Evolutionary conservation across 2,113 vertebrate species (phyloP), one percentile per base, ranked within the genome.

Genomic region (Alexandromys fortis): DNA sequence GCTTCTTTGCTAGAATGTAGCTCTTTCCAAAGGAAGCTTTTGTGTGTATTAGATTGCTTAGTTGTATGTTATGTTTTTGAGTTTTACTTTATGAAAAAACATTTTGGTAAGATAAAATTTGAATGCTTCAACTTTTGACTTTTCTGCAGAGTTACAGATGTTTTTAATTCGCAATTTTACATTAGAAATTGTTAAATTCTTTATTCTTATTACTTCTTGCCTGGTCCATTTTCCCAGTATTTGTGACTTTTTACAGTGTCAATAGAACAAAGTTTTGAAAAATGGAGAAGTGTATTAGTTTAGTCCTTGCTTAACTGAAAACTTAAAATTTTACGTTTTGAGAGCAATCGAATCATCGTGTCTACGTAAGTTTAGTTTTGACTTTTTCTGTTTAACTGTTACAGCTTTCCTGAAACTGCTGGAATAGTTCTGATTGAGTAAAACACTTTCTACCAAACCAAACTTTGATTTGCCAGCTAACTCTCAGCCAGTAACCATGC

Each of bases 81-180:
- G 42, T 77, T 92, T 65, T 79, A 45, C 35, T 61, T 58, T 82
- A 55, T 87, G 24, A 73, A 49, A 94, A 63, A 75, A 91, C 22
- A 47, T 94, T 96, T 94, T 47, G 78, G 70, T 14, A 76, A 95
- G 73, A 49, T 76, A 3, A 95, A 93, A 93, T 86, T 77, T 73
- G 82, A 90, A 21, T 92, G 73, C 86, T 92, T 93, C 86, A 38
- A 55, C 33, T 86, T 88, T 42, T 45, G 58, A 30, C 81, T 65
- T 97, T 76, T 76, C 86, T 86, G 42, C 26, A 88, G 17, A 87
- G 13, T 90, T 95, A n/a, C 4, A 90, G 26, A 83, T 21, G 3
- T 49, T 82, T 85, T 97, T 58, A 92, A 65, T 92, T 85, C 95
- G 35, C 49, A 90, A 76, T 78, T 14, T 90, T 86, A 8, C 67